Evolutionary conservation across 2,797 vertebrate species (phyloP), one percentile per base, ranked within the genome.

Genomic region (Apodemus agrarius): DNA sequence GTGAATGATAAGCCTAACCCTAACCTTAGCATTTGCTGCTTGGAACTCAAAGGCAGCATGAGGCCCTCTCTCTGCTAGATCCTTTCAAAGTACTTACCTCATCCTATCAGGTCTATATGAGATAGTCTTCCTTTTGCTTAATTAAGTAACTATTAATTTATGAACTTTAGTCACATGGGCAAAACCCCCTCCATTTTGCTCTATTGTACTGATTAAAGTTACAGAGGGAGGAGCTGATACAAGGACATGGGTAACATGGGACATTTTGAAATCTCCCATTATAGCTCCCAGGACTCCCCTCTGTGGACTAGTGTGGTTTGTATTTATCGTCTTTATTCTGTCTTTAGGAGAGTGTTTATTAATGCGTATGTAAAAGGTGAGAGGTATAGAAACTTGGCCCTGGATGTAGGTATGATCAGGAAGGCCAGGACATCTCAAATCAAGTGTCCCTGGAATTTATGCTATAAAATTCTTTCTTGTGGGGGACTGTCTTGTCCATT

Each of bases 81-180:
- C 12, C 24, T 17, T n/a, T 82, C 24, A 72, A 82, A 93, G 4
- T 11, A 16, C 65, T 89, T 52, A 79, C 31, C 52, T 87, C n/a
- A 49, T 74, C 80, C 67, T 43, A 34, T 79, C 63, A 34, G 74
- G 34, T 43, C 37, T 19, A 84, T 11, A 91, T 24, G 72, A 31
- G 46, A 74, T 80, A 88, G 80, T 83, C 52, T 90, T 63, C 29
- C 14, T 83, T 95, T 89, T 76, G 81, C 65, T 67, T 43, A 79
- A 46, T 76, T 74, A 69, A 86, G 24, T 43, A 46, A 31, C 57
- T 49, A 72, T 0, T 2, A 90, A n/a, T 29, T 90, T 86, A 61
- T 43, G 46, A 31, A 76, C 34, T 95, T 89, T 19, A 85, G 52
- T 93, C 61, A 37, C 40, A 46, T 52, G 34, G 49, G 67, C 79